Base-by-base conservation (phyloP, 1,140 invertebrate genomes). In the Penaeus japonicus region DNA sequence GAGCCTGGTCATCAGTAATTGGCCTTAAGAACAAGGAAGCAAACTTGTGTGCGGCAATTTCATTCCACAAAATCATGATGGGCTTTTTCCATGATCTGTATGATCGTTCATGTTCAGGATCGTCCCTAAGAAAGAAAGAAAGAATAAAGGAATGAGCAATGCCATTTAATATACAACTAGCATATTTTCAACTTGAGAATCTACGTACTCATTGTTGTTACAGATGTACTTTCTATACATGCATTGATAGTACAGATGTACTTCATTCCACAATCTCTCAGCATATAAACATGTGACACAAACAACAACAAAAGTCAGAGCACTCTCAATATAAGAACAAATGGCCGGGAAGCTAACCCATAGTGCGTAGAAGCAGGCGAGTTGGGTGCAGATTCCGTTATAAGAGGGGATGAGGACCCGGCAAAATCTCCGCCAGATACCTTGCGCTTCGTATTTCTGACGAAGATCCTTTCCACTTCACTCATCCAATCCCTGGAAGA, bases 81-180 rank as follows among this genome's bases (percentile, higher is more conserved):
- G 97, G 96, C 92, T 98, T 98, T 92, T 97, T 98, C 96, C 97
- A 98, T 57, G 95, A 94, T 39, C 95, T 93, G 89, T 96, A 96
- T 79, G 97, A 96, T 90, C 94, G 94, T 54, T 94, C 94, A 91
- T 94, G 94, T 24, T 94, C 93, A 22, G 85, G 55, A 53, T 90
- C 90, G 78, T 90, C 90, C 82, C 93, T 94, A 92, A 84, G 92
- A 79, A 82, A 81, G 82, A 85, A 53, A 77, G 3, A 78, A 22
- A 27, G 27, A 75, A 17, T n/a, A 17, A 73, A 35, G 57, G 84
- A 85, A 75, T 87, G 81, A 62, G 65, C 57, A 20, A 47, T 10
- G 24, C 20, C 0, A 54, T 89, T 87, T 24, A 18, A 82, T 59
- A 15, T 27, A 30, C 24, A 30, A 82, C 27, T 39, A 20, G 15